These are phyloP conservation scores for Halocaridina rubra DNA, from an alignment of 2,888 invertebrate species.

Conservation along the genomic window DNA sequence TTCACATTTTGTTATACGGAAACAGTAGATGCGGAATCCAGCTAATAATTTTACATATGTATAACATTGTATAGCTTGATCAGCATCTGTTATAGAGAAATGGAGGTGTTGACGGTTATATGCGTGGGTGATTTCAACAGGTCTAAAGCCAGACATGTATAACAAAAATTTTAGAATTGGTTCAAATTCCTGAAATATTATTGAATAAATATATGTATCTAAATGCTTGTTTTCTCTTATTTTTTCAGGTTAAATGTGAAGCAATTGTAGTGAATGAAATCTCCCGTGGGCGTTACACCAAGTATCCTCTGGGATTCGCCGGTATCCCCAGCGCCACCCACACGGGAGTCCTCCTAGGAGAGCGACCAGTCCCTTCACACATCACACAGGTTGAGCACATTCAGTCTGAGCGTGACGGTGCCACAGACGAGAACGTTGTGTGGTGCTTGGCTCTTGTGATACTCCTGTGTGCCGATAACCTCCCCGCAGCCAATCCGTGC, in stretches of 20 bases:
- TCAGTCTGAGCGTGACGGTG: slow-evolving; percentile 27
- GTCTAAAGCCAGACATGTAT: too few species aligned
- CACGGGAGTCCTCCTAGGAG: not conserved
- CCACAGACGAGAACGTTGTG: slow-evolving; percentile 22
- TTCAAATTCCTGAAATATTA: not conserved
- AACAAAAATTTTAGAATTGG: too few species aligned
- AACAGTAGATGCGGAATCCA: too few species aligned
- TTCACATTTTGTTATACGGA: too few species aligned
- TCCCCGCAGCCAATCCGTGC: not conserved
- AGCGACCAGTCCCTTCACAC: not conserved
- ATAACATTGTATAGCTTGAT: too few species aligned
- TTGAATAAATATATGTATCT: not conserved
- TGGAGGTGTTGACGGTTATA: too few species aligned
- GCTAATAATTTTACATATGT: too few species aligned
- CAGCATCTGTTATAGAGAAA: too few species aligned
- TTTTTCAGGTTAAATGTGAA: not conserved
- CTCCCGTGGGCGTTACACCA: not conserved
- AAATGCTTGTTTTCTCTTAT: not conserved
- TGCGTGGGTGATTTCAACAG: too few species aligned
- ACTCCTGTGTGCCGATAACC: too few species aligned
- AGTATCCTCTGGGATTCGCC: not conserved
- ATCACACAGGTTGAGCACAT: too few species aligned
- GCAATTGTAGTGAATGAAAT: not conserved
- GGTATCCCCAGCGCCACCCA: not conserved
- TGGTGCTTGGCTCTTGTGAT: slow-evolving; percentile 6